A percentile compares a stretch with the other conserved stretches of the same genome.
Evolutionary conservation across 2,888 invertebrate genomes (phyloP).

Genomic region (Mongoloraphidia duomilia): DNA sequence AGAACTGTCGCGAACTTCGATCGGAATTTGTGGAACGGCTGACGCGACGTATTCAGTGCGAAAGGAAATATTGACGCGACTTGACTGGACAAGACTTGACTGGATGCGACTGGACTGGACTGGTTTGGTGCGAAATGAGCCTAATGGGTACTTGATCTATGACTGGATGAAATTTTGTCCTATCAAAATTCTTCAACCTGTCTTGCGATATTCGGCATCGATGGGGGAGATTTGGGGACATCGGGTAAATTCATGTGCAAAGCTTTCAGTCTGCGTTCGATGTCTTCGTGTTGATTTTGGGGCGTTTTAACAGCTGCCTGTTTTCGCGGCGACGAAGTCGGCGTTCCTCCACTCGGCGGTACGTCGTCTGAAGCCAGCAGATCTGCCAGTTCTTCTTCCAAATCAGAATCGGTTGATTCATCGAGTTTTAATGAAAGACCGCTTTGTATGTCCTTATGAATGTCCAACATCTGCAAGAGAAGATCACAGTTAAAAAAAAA

Average conservation of each 20-base stretch:
- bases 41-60: no score
- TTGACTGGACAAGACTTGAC: no score
- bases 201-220: background rate
- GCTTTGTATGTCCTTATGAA: slow-evolving; percentile 40
- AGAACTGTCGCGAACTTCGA: no score
- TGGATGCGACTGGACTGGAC: no score
- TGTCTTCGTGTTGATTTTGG: slow-evolving; percentile 12
- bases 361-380: slow-evolving; percentile 28
- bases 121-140: no score
- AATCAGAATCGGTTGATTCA: slow-evolving; percentile 40
- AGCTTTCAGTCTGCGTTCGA: slow-evolving; percentile 18
- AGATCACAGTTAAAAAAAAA: slow-evolving; percentile 3
- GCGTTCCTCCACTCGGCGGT: background rate
- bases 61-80: no score
- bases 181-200: no score
- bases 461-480: slow-evolving; percentile 37
- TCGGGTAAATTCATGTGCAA: slow-evolving; percentile 19
- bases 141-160: no score
- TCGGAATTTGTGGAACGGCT: no score
- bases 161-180: no score
- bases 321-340: slow-evolving; percentile 1
- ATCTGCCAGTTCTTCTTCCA: slow-evolving; percentile 52
- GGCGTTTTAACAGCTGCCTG: slow-evolving; percentile 17
- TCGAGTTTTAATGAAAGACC: slow-evolving; percentile 34
- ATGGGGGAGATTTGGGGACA: slow-evolving; percentile 15